Conservation (phyloP, 2,888 invertebrate genomes). For the Cryptus viduatorius region DNA sequence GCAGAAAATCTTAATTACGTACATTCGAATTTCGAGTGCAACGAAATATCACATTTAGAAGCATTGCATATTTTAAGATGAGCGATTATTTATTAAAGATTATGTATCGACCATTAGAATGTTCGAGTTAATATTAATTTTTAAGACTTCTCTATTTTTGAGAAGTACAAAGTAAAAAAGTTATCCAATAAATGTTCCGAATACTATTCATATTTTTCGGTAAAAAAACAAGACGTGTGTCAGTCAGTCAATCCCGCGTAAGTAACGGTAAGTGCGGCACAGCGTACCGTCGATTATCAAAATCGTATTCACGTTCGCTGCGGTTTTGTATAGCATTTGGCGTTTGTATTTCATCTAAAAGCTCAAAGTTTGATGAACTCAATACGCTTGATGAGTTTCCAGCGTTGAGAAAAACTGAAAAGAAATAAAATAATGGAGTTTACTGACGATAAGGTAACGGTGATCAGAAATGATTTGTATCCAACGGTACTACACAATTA, state of each 20-base stretch:
- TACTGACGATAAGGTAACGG: background rate
- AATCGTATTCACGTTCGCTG: background rate
- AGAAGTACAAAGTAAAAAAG: no score
- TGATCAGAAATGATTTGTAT: background rate
- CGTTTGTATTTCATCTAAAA: background rate
- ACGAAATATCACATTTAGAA: slow-evolving; percentile 41
- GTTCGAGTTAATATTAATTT: no score
- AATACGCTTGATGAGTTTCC: background rate
- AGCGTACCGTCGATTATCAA: background rate
- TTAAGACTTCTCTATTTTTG: no score
- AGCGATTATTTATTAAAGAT: background rate
- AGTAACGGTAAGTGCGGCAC: background rate
- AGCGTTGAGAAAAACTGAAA: background rate
- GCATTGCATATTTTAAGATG: background rate
- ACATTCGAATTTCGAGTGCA: slow-evolving; percentile 34
- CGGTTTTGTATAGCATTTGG: background rate
- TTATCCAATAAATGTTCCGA: no score
- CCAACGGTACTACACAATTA: background rate
- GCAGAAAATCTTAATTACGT: slow-evolving; percentile 31
- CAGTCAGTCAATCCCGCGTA: background rate
- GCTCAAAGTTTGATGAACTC: background rate
- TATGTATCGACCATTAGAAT: background rate
- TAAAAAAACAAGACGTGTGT: background rate
- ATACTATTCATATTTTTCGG: no score
- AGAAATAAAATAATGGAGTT: background rate